These are phyloP conservation scores for Caenorhabditis remanei DNA, from an alignment of 1,140 invertebrate species.

Conservation along the genomic window DNA sequence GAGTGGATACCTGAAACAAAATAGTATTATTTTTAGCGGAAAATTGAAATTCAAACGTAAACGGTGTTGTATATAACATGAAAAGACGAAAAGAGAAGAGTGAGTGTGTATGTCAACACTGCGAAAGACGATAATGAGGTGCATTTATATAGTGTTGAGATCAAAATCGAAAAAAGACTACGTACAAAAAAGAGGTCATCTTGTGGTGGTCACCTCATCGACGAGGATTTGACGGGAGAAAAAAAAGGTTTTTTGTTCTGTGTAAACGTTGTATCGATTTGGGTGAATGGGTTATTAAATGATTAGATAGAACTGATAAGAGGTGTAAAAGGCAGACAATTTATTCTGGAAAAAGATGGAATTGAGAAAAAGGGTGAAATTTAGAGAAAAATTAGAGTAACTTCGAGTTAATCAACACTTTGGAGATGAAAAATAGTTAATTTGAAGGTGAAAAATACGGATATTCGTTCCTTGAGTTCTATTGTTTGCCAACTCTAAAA, in stretches of 20 bases:
- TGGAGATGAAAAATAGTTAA: background rate
- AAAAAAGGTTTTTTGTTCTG: background rate
- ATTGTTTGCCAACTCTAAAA: background rate
- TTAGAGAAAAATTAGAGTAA: too few relatives aligned
- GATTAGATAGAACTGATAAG: slow-evolving; percentile 19
- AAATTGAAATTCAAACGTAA: background rate
- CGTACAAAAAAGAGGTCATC: slow-evolving; percentile 41
- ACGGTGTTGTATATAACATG: background rate
- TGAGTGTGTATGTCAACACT: background rate
- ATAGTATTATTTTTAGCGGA: background rate
- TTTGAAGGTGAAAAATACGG: too few relatives aligned
- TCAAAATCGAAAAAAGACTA: slow-evolving; percentile 47
- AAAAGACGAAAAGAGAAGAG: background rate
- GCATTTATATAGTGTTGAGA: slow-evolving; percentile 36
- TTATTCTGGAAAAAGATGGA: background rate
- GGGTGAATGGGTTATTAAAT: background rate
- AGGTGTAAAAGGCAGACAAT: background rate
- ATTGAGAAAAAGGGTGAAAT: too few relatives aligned
- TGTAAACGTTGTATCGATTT: background rate
- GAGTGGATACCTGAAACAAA: background rate
- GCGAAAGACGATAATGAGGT: slow-evolving; percentile 23
- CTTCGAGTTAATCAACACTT: background rate
- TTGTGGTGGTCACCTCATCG: slow-evolving; percentile 20
- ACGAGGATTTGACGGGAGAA: background rate
- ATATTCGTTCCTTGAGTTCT: background rate